A percentile compares a stretch with the other conserved stretches of the same genome.
Evolutionary conservation across 2,797 vertebrate genomes (phyloP).

Genomic region (Xenentodon cancila): DNA sequence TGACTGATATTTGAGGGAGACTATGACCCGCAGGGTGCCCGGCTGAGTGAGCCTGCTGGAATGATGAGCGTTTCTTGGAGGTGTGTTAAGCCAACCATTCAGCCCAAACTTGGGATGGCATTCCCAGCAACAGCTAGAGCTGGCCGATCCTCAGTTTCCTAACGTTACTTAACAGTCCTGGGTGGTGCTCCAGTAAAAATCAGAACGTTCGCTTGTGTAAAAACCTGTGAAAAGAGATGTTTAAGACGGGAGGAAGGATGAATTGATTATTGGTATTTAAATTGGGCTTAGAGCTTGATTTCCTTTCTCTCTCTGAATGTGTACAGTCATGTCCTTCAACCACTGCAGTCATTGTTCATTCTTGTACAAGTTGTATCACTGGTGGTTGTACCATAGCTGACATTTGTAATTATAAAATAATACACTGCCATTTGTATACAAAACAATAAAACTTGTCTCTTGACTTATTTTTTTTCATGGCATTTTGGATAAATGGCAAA

Average conservation of each 20-base stretch:
- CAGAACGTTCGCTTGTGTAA: conserved; percentile 33
- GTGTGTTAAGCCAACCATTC: conserved; percentile 1
- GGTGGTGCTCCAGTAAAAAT: conserved; percentile 24
- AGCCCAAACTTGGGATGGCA: conserved; percentile 6
- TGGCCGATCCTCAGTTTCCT: conserved; percentile 38
- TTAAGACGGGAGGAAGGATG: conserved; percentile 38
- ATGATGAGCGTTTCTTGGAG: conserved; percentile 49
- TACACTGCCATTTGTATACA: conserved; percentile 85
- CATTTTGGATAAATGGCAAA: too few species aligned
- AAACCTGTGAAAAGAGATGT: conserved; percentile 22
- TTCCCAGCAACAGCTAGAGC: conserved; percentile 24
- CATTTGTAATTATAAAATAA: conserved; percentile 91
- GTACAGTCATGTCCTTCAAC: conserved; percentile 86
- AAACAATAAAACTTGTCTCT: conserved; percentile 67
- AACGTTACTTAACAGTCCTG: conserved; percentile 39
- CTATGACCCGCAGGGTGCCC: conserved; percentile 72
- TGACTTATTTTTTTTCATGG: conserved; percentile 53
- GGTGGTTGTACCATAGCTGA: conserved; percentile 86
- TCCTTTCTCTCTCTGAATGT: conserved; percentile 77
- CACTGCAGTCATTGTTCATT: conserved; percentile 88
- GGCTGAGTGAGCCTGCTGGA: conserved; percentile 69
- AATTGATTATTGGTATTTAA: conserved; percentile 62
- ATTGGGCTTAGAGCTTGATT: conserved; percentile 64
- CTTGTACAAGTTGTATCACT: conserved; percentile 87
- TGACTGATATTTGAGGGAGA: conserved; percentile 76